Conservation (phyloP, 2,888 invertebrate species). For the Hyposoter didymator region DNA sequence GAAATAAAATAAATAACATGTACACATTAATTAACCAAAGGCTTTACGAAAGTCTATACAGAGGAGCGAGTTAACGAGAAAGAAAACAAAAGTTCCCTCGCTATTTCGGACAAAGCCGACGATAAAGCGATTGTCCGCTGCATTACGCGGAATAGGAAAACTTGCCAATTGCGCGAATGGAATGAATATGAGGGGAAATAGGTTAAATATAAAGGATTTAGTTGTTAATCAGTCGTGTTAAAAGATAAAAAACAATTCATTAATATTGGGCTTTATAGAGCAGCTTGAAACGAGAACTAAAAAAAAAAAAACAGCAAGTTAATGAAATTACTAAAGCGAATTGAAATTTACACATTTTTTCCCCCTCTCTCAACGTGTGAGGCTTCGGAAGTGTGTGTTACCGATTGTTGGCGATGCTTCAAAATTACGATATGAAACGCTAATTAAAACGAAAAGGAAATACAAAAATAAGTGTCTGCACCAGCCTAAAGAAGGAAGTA, state of each 20-base stretch:
- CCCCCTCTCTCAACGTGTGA: neutral
- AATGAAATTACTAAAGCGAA: constrained; percentile 55
- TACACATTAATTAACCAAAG: constrained; percentile 75
- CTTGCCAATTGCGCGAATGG: constrained; percentile 72
- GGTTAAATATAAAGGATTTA: constrained; percentile 58
- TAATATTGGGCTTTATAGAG: constrained; percentile 66
- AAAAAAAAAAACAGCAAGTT: neutral
- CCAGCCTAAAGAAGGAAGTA: constrained; percentile 59
- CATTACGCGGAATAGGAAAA: constrained; percentile 66
- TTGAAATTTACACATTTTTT: constrained; percentile 68
- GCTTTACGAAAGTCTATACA: constrained; percentile 75
- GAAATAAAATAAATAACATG: constrained; percentile 58
- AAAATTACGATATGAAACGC: constrained; percentile 6
- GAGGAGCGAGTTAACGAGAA: constrained; percentile 47
- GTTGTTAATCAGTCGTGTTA: constrained; percentile 63
- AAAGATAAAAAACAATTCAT: constrained; percentile 21
- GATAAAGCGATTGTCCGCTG: constrained; percentile 57
- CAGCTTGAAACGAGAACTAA: constrained; percentile 53
- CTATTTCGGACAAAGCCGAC: constrained; percentile 67
- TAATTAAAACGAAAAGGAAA: constrained; percentile 9
- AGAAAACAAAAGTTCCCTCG: constrained; percentile 55
- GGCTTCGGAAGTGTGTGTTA: neutral
- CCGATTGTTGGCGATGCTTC: constrained; percentile 9
- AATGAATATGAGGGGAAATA: constrained; percentile 15
- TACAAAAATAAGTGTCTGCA: constrained; percentile 46